Evolutionary conservation across 2,113 vertebrate species (phyloP).

Genomic region (Mobula hypostoma): DNA sequence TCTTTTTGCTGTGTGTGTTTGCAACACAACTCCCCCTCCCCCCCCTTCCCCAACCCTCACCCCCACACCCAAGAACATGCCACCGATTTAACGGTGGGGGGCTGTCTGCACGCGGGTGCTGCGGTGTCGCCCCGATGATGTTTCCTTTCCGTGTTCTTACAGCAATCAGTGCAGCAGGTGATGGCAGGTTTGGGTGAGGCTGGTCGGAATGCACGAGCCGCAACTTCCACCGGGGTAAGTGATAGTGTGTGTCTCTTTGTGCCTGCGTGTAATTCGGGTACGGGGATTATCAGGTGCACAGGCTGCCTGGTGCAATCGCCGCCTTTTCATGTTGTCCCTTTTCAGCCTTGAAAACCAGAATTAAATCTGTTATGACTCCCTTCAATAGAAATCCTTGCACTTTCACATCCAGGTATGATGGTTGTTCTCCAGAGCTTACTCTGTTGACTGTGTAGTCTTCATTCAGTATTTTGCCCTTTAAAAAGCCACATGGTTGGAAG

Average conservation of each 20-base stretch:
- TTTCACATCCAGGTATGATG: neutral
- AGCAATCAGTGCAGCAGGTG: slow-evolving; percentile 63
- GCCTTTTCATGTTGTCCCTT: neutral
- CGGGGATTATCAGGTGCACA: neutral
- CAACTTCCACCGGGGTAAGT: slow-evolving; percentile 63
- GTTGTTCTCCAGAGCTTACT: neutral
- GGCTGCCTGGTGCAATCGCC: neutral
- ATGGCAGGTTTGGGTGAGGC: slow-evolving; percentile 63
- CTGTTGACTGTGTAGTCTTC: neutral
- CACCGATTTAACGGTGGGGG: slow-evolving; percentile 27
- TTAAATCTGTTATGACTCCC: neutral
- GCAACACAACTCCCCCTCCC: no score
- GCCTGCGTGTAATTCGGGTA: neutral
- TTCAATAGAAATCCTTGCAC: neutral
- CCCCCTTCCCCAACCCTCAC: no score
- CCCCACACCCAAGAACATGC: neutral
- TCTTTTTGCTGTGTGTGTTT: neutral
- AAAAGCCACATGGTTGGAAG: neutral
- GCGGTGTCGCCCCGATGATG: slow-evolving; percentile 19
- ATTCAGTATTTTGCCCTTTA: neutral
- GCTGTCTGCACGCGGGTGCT: neutral
- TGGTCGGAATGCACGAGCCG: slow-evolving; percentile 60
- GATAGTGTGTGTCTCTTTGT: neutral
- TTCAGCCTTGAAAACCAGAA: neutral
- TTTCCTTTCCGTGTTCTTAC: slow-evolving; percentile 26